Evolutionary conservation across 2,113 vertebrate genomes (phyloP), one percentile per base, ranked within the genome.

Genomic region (Chaenogobius annularis): DNA sequence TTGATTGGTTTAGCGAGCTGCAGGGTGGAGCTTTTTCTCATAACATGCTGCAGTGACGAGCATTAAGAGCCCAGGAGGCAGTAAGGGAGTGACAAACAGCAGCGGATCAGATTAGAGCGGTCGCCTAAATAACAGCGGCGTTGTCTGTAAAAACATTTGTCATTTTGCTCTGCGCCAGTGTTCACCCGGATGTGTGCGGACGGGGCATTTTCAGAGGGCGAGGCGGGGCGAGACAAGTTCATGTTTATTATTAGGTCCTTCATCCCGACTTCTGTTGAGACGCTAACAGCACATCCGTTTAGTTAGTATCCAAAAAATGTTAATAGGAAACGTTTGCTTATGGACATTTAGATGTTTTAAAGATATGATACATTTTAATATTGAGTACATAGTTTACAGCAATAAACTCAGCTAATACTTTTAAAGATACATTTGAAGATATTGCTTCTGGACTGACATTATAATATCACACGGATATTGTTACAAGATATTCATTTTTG

Each of bases 21-120:
- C 83, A 83, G 89, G 90, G 89, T 85, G 90, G 89, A 88, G 86
- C 81, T 31, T 83, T 78, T 80, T 83, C 77, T 85, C 77, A 83
- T 81, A 87, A 86, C 85, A 88, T 89, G 85, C 85, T 90, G 90
- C 90, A 90, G 89, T 90, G 85, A 78, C 85, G 81, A 77, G 76
- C 83, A 83, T 85, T 79, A 85, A 84, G 74, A 83, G 80, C 79
- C 72, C 77, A 86, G 82, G 83, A 82, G 83, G 86, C 84, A 83
- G 77, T 69, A 61, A 84, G 79, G 68, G 78, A 76, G 81, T 73
- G 72, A 81, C 81, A 79, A 87, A 83, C 76, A 75, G 69, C 69
- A 26, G 47, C 73, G 78, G 54, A 77, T 22, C 37, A 69, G 67
- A 85, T 61, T 79, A 83, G 61, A 81, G 43, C 64, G 72, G 52